phyloP scores from a whole-genome alignment of 2,888 invertebrate genomes.

The Coelinius sp. region DNA sequence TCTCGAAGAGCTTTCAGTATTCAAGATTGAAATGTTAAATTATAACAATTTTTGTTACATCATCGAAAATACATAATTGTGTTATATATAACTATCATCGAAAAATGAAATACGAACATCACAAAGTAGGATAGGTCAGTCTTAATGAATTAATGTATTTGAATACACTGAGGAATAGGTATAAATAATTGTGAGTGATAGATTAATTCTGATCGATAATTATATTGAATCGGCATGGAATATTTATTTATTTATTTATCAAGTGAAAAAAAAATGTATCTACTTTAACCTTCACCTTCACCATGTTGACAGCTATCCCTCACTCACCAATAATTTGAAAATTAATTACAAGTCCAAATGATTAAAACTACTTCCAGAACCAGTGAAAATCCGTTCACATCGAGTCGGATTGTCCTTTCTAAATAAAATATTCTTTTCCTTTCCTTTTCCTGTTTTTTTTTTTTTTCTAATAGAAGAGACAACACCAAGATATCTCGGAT shows the following conservation, averaged over 20 bases:
- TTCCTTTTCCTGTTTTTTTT: too few relatives aligned
- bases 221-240: not conserved
- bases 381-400: not conserved
- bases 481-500: too few relatives aligned
- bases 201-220: not conserved
- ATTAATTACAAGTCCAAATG: not conserved
- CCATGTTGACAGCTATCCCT: slow-evolving; percentile 42
- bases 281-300: slow-evolving; percentile 48
- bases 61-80: not conserved
- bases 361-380: not conserved
- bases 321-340: slow-evolving; percentile 12
- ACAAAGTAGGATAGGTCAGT: not conserved
- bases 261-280: not conserved
- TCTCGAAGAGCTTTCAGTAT: slow-evolving; percentile 62
- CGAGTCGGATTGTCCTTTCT: not conserved
- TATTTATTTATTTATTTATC: not conserved
- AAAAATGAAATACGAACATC: not conserved
- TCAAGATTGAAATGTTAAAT: not conserved
- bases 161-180: not conserved
- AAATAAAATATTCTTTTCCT: slow-evolving; percentile 5
- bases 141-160: not conserved
- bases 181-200: not conserved
- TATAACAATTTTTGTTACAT: not conserved
- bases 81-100: not conserved
- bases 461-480: too few relatives aligned